Base-by-base conservation (phyloP, 2,113 vertebrate species). In the Amblyopsis rosae region DNA sequence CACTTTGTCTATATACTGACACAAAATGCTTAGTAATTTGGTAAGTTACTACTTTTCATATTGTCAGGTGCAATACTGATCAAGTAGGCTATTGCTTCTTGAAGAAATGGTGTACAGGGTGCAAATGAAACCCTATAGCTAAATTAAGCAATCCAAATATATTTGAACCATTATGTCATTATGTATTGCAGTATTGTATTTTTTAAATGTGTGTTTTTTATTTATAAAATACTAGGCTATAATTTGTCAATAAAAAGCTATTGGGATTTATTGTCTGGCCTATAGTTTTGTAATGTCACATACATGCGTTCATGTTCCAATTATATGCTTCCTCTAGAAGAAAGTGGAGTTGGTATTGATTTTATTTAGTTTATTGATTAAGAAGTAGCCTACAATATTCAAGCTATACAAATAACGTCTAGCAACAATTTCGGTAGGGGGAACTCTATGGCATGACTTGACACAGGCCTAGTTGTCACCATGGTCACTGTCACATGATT, bases 401-500 rank as follows among this genome's bases (percentile, higher is more conserved):
- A 8, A 41, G 35, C 4, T 41, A 41, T 41, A 6, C 35, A 41
- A 41, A 41, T 41, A 41, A 41, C 35, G 35, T 41, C 35, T 41
- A 41, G 35, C 6, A 41, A 41, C 35, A 41, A 41, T 41, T 41
- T 6, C 7, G 35, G 35, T 41, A 8, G 35, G 35, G 35, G 35
- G 7, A 41, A 5, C 5, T 6, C 5, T 6, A 41, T 41, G 35
- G 35, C 35, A 6, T 41, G 35, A 26, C 26, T 26, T 26, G 26
- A 41, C 35, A 41, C 35, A 41, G 35, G 35, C 49, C 4, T 16
- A 4, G 16, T 0, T 41, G 63, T 87, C 79, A 15, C 80, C 75
- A 87, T 90, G 77, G 86, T 74, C 72, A 89, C 6, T 35, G 58
- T 77, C 85, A 88, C 88, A 76, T 90, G 87, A 80, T 72, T 41